Conservation (phyloP, 2,888 invertebrate genomes). For the Tachina grossa region DNA sequence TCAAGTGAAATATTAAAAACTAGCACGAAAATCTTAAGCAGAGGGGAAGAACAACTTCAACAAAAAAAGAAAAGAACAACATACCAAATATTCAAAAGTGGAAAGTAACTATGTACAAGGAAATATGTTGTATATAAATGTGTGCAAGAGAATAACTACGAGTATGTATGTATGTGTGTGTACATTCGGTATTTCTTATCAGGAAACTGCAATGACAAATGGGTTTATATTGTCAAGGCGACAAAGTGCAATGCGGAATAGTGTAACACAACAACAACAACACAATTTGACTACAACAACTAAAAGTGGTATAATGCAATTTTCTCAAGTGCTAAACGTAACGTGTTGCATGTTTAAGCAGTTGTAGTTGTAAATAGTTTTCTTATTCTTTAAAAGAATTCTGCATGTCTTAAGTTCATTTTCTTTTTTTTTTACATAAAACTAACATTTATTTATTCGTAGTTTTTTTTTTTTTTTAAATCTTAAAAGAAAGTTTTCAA, state of each 20-base stretch:
- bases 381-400: not conserved
- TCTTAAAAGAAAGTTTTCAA: constrained; percentile 9
- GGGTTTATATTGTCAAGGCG: constrained; percentile 61
- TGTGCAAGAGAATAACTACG: not conserved
- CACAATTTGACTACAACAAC: constrained; percentile 23
- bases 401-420: constrained; percentile 25
- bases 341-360: constrained; percentile 56
- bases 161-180: too few species aligned
- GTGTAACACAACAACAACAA: constrained; percentile 13
- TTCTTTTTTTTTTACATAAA: not conserved
- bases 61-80: not conserved
- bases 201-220: constrained; percentile 66
- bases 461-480: constrained; percentile 6
- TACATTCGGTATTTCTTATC: constrained; percentile 44
- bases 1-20: constrained; percentile 10
- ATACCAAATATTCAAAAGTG: constrained; percentile 6
- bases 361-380: constrained; percentile 37
- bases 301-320: constrained; percentile 58
- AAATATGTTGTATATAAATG: constrained; percentile 13
- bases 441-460: not conserved
- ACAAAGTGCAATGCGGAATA: constrained; percentile 33
- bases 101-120: constrained; percentile 23
- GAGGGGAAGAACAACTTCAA: constrained; percentile 11
- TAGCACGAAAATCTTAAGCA: not conserved
- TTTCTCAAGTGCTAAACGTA: constrained; percentile 53